Evolutionary conservation across 2,797 vertebrate species (phyloP).

Genomic region (Graptemys geographica): DNA sequence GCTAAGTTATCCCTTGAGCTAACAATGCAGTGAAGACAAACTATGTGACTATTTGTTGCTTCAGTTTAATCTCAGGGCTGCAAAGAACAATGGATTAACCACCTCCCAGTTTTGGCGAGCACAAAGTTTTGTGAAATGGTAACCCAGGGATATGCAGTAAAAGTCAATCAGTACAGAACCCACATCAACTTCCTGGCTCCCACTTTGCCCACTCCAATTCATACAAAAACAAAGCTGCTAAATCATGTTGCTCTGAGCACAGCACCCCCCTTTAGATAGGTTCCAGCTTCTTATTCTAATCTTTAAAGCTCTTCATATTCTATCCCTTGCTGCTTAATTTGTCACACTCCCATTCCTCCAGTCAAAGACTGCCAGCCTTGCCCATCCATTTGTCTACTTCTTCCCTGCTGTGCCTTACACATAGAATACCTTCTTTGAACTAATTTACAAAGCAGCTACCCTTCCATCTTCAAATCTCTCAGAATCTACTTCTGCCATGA

Average conservation of each 20-base stretch:
- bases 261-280: background rate
- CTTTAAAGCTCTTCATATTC: background rate
- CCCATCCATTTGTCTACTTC: background rate
- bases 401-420: background rate
- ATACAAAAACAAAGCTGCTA: background rate
- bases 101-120: background rate
- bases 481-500: background rate
- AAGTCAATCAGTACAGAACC: background rate
- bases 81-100: background rate
- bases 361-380: background rate
- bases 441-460: background rate
- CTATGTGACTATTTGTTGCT: background rate
- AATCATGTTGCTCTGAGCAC: background rate
- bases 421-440: background rate
- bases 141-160: background rate
- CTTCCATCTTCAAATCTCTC: background rate
- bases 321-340: background rate
- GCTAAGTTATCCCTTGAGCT: background rate
- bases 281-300: background rate
- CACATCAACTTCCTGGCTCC: background rate
- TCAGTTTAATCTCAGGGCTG: background rate
- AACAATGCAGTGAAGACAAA: background rate
- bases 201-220: no score
- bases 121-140: background rate
- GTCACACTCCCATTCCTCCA: background rate